Evolutionary conservation across 2,113 vertebrate species (phyloP).

Genomic region (Nannobrachium achirus): DNA sequence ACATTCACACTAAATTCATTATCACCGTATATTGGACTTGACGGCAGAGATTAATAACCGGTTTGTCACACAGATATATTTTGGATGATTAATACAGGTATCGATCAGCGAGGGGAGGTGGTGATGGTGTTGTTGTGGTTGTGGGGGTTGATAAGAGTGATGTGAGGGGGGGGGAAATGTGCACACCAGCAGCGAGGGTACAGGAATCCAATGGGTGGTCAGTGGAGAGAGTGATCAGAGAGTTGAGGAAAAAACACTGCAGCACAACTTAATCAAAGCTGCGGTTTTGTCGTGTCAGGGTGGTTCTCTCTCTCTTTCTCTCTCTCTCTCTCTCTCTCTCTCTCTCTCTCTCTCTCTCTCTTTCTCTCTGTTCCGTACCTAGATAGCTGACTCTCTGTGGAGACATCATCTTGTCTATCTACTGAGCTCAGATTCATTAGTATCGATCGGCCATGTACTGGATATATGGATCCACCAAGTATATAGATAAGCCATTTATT

Average conservation of each 20-base stretch:
- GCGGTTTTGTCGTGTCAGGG: constrained; percentile 17
- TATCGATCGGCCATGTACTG: constrained; percentile 73
- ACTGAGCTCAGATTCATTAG: constrained; percentile 65
- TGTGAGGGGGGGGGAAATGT: constrained; percentile 63
- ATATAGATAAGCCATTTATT: constrained; percentile 77
- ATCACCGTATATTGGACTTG: constrained; percentile 83
- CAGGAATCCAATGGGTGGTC: constrained; percentile 72
- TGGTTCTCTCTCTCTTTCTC: not conserved
- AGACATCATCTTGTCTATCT: constrained; percentile 63
- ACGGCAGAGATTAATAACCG: constrained; percentile 86
- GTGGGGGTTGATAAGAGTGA: constrained; percentile 52
- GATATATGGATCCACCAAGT: constrained; percentile 76
- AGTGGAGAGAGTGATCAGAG: constrained; percentile 58
- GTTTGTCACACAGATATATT: constrained; percentile 82
- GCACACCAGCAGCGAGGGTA: constrained; percentile 59
- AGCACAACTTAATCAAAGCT: constrained; percentile 69
- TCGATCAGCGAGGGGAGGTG: constrained; percentile 77
- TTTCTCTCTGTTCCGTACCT: not conserved
- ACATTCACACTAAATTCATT: constrained; percentile 85
- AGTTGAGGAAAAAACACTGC: constrained; percentile 58
- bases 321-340: not conserved
- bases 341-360: not conserved
- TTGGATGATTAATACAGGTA: constrained; percentile 85
- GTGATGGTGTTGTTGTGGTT: constrained; percentile 21
- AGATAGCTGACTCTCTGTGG: constrained; percentile 49